These are phyloP conservation scores for Nephrocerus scutellatus DNA, from an alignment of 2,888 invertebrate genomes.

Conservation along the genomic window DNA sequence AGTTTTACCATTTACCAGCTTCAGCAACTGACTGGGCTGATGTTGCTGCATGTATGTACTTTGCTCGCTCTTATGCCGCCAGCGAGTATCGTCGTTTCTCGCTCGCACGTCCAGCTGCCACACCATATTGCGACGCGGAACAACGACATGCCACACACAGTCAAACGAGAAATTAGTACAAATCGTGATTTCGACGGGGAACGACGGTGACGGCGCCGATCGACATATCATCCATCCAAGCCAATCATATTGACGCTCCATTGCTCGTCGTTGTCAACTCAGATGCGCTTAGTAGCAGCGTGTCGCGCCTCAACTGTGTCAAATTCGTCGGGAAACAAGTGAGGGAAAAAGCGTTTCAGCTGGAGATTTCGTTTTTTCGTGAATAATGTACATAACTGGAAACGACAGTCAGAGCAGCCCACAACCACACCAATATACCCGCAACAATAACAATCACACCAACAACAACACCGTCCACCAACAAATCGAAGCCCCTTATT, in stretches of 20 bases:
- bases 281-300: too few species aligned
- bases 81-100: too few species aligned
- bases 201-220: slow-evolving; percentile 32
- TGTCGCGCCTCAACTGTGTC: slow-evolving; percentile 25
- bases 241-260: too few species aligned
- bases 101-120: too few species aligned
- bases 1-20: too few species aligned
- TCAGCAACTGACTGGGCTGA: too few species aligned
- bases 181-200: slow-evolving; percentile 49
- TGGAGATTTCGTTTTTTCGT: too few species aligned
- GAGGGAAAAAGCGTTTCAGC: slow-evolving; percentile 14
- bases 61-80: too few species aligned
- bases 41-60: too few species aligned
- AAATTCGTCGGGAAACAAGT: slow-evolving; percentile 8
- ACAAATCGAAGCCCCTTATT: too few species aligned
- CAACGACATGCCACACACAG: slow-evolving; percentile 43
- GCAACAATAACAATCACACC: slow-evolving; percentile 18
- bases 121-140: slow-evolving; percentile 10
- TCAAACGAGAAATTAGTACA: slow-evolving; percentile 48
- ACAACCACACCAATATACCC: slow-evolving; percentile 16
- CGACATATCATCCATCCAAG: background rate
- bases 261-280: too few species aligned
- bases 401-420: slow-evolving; percentile 11
- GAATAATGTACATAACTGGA: too few species aligned
- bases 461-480: slow-evolving; percentile 10